These are phyloP conservation scores for Drosophila ironensis DNA, from an alignment of 1,140 invertebrate species.

Conservation along the genomic window DNA sequence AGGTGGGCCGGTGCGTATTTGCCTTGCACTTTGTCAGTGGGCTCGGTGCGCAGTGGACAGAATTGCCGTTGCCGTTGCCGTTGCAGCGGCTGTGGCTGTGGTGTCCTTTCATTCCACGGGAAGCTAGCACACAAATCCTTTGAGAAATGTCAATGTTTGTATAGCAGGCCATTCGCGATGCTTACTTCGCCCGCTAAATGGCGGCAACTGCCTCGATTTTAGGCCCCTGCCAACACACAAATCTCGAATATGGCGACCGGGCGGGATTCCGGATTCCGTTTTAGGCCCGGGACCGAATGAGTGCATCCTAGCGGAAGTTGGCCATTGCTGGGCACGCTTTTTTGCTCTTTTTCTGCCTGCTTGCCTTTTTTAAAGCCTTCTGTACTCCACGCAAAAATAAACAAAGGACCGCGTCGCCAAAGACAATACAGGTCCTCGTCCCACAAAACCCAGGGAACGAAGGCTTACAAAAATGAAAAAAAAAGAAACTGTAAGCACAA, in stretches of 20 bases:
- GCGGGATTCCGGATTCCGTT: not conserved
- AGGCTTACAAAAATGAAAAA: conserved; percentile 8
- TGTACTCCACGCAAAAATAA: conserved; percentile 43
- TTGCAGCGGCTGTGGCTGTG: too few species aligned
- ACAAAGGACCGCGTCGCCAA: conserved; percentile 37
- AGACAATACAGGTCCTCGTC: conserved; percentile 35
- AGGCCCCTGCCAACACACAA: conserved; percentile 25
- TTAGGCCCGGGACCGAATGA: conserved; percentile 12
- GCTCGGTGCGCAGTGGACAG: conserved; percentile 27
- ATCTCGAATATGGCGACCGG: conserved; percentile 31
- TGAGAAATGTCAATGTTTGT: conserved; percentile 76
- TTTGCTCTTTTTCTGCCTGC: conserved; percentile 56
- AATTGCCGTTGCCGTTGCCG: conserved; percentile 18
- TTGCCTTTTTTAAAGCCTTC: conserved; percentile 66
- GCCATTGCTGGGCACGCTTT: conserved; percentile 45
- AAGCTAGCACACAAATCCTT: conserved; percentile 64
- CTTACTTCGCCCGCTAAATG: conserved; percentile 46
- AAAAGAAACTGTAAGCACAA: not conserved
- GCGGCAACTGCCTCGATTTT: conserved; percentile 43
- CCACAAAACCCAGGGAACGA: not conserved
- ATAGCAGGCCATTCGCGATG: conserved; percentile 41
- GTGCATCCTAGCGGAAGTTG: conserved; percentile 63
- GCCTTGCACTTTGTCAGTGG: conserved; percentile 65
- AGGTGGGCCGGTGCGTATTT: conserved; percentile 48
- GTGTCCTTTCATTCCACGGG: conserved; percentile 39